Percentiles rank a stretch among this genome's conserved stretches.
Evolutionary conservation across 2,888 invertebrate species (phyloP).

Genomic region (Phortica okadai): DNA sequence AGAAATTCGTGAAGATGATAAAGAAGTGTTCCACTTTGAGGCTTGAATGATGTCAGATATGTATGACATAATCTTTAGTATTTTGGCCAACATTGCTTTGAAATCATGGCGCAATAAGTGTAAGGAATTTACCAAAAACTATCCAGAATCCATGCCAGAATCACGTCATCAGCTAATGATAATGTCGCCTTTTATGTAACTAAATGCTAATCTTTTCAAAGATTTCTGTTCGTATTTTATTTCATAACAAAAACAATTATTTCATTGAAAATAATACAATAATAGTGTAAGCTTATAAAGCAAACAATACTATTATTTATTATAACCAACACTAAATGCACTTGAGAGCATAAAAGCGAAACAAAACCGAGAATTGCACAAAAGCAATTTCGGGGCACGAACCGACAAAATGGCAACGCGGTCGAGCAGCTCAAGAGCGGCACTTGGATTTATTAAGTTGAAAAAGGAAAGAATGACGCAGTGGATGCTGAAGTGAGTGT

Average conservation of each 20-base stretch:
- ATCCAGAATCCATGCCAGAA: no score
- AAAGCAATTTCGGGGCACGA: neutral
- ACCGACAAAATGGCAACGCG: conserved; percentile 26
- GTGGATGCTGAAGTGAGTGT: conserved; percentile 12
- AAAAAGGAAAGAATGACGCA: conserved; percentile 26
- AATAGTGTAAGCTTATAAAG: conserved; percentile 2
- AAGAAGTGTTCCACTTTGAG: no score
- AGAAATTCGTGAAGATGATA: no score
- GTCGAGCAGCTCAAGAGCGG: conserved; percentile 18
- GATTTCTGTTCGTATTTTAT: no score
- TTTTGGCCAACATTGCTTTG: no score
- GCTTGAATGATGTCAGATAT: no score
- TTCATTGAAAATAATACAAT: neutral
- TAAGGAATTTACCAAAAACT: no score
- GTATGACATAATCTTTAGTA: no score
- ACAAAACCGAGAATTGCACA: conserved; percentile 14
- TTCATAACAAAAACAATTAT: neutral
- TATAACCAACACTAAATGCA: conserved; percentile 20
- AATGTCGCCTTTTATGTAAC: no score
- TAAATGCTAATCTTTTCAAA: no score
- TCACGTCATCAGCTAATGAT: no score
- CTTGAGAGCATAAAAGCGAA: conserved; percentile 14
- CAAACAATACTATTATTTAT: conserved; percentile 15
- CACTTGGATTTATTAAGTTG: conserved; percentile 24
- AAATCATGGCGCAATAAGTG: no score